Percentiles rank a stretch among this genome's conserved stretches.
These are phyloP conservation scores for Merluccius polli DNA, from an alignment of 2,797 vertebrate genomes.

Conservation along the genomic window DNA sequence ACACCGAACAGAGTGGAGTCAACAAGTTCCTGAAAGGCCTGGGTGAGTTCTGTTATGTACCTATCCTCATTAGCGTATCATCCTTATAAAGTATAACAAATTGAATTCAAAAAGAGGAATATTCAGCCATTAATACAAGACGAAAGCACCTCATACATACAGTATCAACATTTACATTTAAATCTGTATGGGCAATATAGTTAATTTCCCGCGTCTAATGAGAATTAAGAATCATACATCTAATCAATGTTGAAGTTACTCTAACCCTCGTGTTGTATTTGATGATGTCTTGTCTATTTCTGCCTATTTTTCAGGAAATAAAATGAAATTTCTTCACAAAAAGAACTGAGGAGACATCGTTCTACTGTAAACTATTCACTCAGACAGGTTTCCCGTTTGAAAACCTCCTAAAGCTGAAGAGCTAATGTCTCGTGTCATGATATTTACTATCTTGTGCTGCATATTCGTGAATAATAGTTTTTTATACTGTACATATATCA, in stretches of 20 bases:
- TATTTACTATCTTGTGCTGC: conserved; percentile 22
- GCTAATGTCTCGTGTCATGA: conserved; percentile 31
- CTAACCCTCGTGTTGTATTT: background rate
- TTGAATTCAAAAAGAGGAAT: background rate
- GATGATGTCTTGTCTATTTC: conserved; percentile 13
- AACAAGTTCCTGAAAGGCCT: conserved; percentile 98
- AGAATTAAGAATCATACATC: background rate
- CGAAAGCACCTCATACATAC: background rate
- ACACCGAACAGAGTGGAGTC: conserved; percentile 96
- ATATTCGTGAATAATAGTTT: conserved; percentile 12
- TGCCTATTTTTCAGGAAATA: conserved; percentile 81
- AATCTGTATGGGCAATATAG: background rate
- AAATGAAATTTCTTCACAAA: conserved; percentile 99
- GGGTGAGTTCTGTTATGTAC: conserved; percentile 74
- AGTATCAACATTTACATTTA: background rate
- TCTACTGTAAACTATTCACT: conserved; percentile 32
- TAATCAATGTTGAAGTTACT: background rate
- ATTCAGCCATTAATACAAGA: background rate
- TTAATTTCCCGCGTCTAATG: background rate
- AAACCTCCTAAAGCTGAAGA: conserved; percentile 35
- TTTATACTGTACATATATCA: conserved; percentile 75
- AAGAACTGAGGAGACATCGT: conserved; percentile 79
- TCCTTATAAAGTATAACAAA: background rate
- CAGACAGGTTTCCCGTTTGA: conserved; percentile 26
- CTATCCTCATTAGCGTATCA: background rate